Base-by-base conservation (phyloP, 2,888 invertebrate species). In the Digitonthophagus gazella region DNA sequence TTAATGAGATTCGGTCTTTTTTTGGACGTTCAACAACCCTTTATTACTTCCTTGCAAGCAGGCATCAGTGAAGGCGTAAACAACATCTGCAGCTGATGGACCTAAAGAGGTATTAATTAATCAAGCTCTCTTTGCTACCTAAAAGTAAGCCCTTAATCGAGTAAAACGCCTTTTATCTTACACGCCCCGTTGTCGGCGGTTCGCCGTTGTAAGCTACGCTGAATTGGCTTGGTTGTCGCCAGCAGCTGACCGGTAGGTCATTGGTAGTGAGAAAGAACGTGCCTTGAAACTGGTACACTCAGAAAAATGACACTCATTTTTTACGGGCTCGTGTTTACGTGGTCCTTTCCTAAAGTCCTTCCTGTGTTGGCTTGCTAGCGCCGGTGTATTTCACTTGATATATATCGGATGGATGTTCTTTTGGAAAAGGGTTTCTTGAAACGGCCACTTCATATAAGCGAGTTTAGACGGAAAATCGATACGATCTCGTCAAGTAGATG, bases 231-330 rank as follows among this genome's bases (percentile, higher is more conserved):
- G 74, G 71, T 77, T 77, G 78, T 77, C 77, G 77, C 76, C 76
- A 73, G 71, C 78, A 78, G 77, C 77, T 78, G 78, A 77, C 77
- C 77, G 75, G 76, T 78, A 78, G 77, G 77, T 77, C 75, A 76
- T 77, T 78, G 73, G 75, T 75, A 76, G 74, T 74, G 73, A 71
- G 75, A 71, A 74, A 44, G 28, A 75, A 77, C 78, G 78, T 78
- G 78, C 76, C 74, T 72, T 73, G 75, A 76, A 78, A 78, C 74
- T 75, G 75, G 73, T 44, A 69, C 72, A 72, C 73, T 72, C 69
- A 68, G 68, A 78, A 76, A 77, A 77, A 77, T 77, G 76, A 75
- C 73, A 72, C 72, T 74, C 73, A 77, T 77, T 77, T 77, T 78
- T 78, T 77, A 77, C 77, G 73, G 72, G 72, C 72, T 70, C 74